Base-by-base conservation (phyloP, 2,888 invertebrate genomes). In the Aphidius colemani region DNA sequence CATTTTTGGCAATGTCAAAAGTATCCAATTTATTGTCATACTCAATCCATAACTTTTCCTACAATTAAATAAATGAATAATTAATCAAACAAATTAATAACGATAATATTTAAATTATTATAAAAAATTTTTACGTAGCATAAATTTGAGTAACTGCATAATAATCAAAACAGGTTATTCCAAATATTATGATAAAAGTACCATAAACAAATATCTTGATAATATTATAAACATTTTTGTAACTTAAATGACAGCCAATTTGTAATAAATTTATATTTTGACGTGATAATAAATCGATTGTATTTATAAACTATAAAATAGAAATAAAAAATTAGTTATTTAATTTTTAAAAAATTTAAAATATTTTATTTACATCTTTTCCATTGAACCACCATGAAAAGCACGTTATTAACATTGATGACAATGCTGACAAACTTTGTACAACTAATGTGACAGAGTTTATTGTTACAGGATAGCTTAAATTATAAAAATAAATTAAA, bases 191-290 rank as follows among this genome's bases (percentile, higher is more conserved):
- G 8, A 3, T 7, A n/a, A 67, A 5, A 1, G 66, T 58, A n/a
- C 59, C 50, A 58, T 63, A 64, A 40, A 69, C 63, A 64, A 59
- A 69, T 44, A 10, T 45, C 3, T 64, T 58, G 48, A 69, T 56
- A 7, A 50, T 59, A 57, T 58, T 64, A 6, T n/a, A 39, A 46
- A 11, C 39, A 2, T 44, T 49, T n/a, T 55, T 49, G 53, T 65
- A 67, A 56, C 66, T 50, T 39, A 51, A n/a, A 53, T 46, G 63
- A 57, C 61, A 67, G 45, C 61, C 64, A 10, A 69, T 57, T 64
- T 61, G 61, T 40, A 64, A 39, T 18, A 69, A n/a, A 48, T 65
- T 46, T 1, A 43, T 13, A 49, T 66, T 57, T 18, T 69, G 66
- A 3, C 57, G 57, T n/a, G 66, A 57, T 10, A 69, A 59, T 11